Base-by-base conservation (phyloP, 2,797 vertebrate species). In the Capromys pilorides region DNA sequence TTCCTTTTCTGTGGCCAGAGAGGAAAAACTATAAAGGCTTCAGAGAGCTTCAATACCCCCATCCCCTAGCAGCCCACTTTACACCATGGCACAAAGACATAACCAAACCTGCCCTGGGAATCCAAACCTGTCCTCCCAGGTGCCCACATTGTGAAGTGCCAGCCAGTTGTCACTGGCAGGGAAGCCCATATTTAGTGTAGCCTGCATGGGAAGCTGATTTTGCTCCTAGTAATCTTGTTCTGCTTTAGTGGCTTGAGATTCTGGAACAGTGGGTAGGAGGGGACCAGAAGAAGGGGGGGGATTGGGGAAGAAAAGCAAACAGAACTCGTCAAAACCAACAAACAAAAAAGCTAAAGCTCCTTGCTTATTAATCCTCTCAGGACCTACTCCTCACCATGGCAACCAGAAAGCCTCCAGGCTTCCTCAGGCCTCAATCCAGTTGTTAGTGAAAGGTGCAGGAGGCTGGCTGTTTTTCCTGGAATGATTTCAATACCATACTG, bases 341-440 rank as follows among this genome's bases (percentile, higher is more conserved):
- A 94, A 91, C 39, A 93, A 79, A 94, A 88, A 93, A 80, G 14
- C 75, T 88, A 39, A 61, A 79, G 79, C 49, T 97, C 88, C 45
- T 67, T 86, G 87, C 0, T 6, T 88, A 96, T 92, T 95, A 91
- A 96, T 94, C 7, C 69, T 97, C 94, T 95, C 39, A 18, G 96
- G 89, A 64, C 49, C 95, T 94, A 75, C 24, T 4, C 59, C 57
- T 98, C 33, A 1, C 97, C 97, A 98, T 97, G 97, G 98, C 97
- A 98, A 98, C 97, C 6, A 87, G 0, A 16, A 94, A 96, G 66
- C 90, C 91, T 95, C 61, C 45, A 95, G 93, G 85, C 90, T 77
- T 94, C 78, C 67, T 66, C 66, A 86, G 45, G 73, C 67, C 39
- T 92, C 93, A 54, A 28, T 71, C 61, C 57, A 77, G 91, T 88